Conservation (phyloP, 2,797 vertebrate genomes). For the Etheostoma nigrum region DNA sequence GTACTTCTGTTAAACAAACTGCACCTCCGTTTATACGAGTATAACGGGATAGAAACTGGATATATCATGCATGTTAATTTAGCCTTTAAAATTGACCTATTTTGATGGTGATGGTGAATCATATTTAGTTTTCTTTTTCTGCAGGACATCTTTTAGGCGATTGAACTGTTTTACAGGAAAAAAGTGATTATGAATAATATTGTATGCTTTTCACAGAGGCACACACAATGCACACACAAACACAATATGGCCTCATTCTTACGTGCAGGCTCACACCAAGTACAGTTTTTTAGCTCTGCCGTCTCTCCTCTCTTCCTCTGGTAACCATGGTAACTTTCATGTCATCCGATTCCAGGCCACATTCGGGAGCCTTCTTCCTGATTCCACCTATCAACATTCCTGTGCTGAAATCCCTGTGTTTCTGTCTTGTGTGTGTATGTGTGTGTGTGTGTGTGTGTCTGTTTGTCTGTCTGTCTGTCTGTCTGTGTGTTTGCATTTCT, state of each 20-base stretch:
- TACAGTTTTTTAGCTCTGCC: conserved; percentile 70
- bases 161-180: conserved; percentile 1
- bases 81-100: conserved; percentile 5
- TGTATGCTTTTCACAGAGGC: conserved; percentile 2
- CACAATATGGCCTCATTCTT: conserved; percentile 40
- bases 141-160: not conserved
- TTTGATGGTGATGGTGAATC: conserved; percentile 18
- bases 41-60: conserved; percentile 5
- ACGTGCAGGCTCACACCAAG: conserved; percentile 56
- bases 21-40: not conserved
- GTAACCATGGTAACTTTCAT: conserved; percentile 85
- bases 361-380: conserved; percentile 68
- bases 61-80: conserved; percentile 7
- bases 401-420: conserved; percentile 47
- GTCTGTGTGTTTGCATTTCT: conserved; percentile 21
- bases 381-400: conserved; percentile 77
- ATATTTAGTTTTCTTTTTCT: conserved; percentile 6
- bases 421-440: not conserved
- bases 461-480: not conserved
- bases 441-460: not conserved
- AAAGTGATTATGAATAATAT: conserved; percentile 1
- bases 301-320: conserved; percentile 69
- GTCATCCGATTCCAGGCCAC: conserved; percentile 81
- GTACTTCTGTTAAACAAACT: conserved; percentile 7
- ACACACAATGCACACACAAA: conserved; percentile 44